A percentile compares a stretch with the other conserved stretches of the same genome.
phyloP scores from a whole-genome alignment of 2,113 vertebrate species.

The Verasper variegatus region DNA sequence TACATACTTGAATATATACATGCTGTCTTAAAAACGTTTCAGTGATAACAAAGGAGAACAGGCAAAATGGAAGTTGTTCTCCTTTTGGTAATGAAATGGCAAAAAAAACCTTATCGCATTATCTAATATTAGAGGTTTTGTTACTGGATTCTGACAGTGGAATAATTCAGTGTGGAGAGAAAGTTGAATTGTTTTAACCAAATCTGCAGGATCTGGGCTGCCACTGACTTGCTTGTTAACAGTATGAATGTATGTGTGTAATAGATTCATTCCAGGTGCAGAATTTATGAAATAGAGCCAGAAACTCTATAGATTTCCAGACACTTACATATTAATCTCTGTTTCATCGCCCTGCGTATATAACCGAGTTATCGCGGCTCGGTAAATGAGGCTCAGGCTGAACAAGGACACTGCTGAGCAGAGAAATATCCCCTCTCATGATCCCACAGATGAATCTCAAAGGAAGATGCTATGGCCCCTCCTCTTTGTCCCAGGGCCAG shows the following conservation, averaged over 20 bases:
- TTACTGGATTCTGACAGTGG: too few species aligned
- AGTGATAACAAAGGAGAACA: too few species aligned
- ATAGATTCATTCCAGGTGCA: background rate
- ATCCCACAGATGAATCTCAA: constrained; percentile 56
- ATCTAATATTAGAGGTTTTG: background rate
- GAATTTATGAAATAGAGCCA: background rate
- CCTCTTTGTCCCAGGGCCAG: constrained; percentile 49
- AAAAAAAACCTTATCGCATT: too few species aligned
- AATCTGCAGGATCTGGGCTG: background rate
- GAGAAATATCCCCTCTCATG: constrained; percentile 64
- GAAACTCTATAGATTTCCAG: background rate
- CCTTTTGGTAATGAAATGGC: too few species aligned
- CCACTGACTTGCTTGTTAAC: constrained; percentile 2
- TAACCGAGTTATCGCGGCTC: constrained; percentile 37
- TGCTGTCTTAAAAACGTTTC: too few species aligned
- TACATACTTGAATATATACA: too few species aligned
- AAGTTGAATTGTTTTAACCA: background rate
- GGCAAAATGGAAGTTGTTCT: too few species aligned
- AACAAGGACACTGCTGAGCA: constrained; percentile 60
- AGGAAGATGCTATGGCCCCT: constrained; percentile 51
- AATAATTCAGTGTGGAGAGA: background rate
- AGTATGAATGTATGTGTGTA: background rate
- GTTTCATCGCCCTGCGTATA: constrained; percentile 9
- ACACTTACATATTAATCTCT: constrained; percentile 2
- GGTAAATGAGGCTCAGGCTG: constrained; percentile 44